phyloP scores from a whole-genome alignment of 2,797 vertebrate species.

The Danionella dracula region DNA sequence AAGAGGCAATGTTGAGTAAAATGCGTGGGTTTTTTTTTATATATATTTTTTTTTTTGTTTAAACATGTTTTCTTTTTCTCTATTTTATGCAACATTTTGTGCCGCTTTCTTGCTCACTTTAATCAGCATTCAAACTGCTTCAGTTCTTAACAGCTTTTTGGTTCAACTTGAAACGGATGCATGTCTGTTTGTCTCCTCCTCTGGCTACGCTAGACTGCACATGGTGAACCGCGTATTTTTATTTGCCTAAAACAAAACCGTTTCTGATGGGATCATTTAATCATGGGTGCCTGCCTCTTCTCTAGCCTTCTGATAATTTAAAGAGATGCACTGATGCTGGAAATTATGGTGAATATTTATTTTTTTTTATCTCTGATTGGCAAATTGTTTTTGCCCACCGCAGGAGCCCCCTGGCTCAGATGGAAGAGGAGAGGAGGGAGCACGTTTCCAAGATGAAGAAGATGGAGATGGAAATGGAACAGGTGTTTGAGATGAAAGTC shows the following conservation, averaged over 20 bases:
- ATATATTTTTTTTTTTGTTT: background rate
- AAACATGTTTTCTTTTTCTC: background rate
- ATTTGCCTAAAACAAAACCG: background rate
- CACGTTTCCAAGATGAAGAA: conserved; percentile 98
- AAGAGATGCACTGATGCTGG: background rate
- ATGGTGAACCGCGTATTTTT: background rate
- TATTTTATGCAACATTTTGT: background rate
- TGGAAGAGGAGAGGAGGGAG: conserved; percentile 96
- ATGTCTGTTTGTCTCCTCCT: conserved; percentile 10
- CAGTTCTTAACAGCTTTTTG: conserved; percentile 5
- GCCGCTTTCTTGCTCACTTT: conserved; percentile 8
- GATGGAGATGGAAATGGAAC: conserved; percentile 99
- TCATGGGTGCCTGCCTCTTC: background rate
- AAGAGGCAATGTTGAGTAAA: too few relatives aligned
- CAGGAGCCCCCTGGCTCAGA: conserved; percentile 96
- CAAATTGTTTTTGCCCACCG: conserved; percentile 25
- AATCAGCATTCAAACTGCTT: conserved; percentile 1
- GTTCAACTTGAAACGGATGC: background rate
- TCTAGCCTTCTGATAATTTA: conserved; percentile 1
- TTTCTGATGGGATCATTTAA: background rate
- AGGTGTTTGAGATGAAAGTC: conserved; percentile 99
- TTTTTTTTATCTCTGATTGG: background rate
- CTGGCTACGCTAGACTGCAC: background rate
- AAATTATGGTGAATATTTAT: background rate
- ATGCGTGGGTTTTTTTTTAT: too few relatives aligned